These are phyloP conservation scores for Parazoanthus swiftii DNA, from an alignment of 92 coral and sea anemone genomes.

Conservation along the genomic window DNA sequence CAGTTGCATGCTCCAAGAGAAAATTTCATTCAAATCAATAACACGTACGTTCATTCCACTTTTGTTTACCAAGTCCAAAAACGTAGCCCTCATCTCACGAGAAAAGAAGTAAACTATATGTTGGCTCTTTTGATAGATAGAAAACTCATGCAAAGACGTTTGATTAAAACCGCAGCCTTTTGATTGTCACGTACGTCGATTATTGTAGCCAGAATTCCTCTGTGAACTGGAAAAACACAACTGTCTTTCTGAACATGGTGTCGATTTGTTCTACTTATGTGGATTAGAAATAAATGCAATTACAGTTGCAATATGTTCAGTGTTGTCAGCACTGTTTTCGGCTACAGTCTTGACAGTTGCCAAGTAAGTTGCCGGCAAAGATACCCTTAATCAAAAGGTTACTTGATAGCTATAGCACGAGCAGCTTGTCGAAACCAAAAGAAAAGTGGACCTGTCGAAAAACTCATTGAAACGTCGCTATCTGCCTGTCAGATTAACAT, in stretches of 20 bases:
- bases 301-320: slow-evolving; percentile 23
- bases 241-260: slow-evolving; percentile 29
- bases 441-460: slow-evolving; percentile 40
- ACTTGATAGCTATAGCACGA: slow-evolving; percentile 31
- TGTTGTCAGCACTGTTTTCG: slow-evolving; percentile 3
- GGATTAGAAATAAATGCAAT: slow-evolving; percentile 40
- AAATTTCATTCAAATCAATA: neutral
- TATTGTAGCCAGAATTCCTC: neutral
- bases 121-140: neutral
- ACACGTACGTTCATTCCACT: neutral
- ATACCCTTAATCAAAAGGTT: slow-evolving; percentile 36
- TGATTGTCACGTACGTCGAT: neutral
- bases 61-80: slow-evolving; percentile 23
- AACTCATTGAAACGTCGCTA: slow-evolving; percentile 10
- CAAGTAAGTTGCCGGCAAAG: neutral
- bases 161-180: slow-evolving; percentile 1
- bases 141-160: neutral
- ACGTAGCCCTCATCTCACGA: neutral
- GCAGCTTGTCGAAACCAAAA: neutral
- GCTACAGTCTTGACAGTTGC: slow-evolving; percentile 27
- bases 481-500: slow-evolving; percentile 43
- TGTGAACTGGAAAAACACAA: slow-evolving; percentile 1
- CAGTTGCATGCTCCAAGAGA: neutral
- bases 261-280: slow-evolving; percentile 35
- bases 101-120: neutral